Conservation (phyloP, 2,888 invertebrate genomes). For the Nomada hirtipes region DNA sequence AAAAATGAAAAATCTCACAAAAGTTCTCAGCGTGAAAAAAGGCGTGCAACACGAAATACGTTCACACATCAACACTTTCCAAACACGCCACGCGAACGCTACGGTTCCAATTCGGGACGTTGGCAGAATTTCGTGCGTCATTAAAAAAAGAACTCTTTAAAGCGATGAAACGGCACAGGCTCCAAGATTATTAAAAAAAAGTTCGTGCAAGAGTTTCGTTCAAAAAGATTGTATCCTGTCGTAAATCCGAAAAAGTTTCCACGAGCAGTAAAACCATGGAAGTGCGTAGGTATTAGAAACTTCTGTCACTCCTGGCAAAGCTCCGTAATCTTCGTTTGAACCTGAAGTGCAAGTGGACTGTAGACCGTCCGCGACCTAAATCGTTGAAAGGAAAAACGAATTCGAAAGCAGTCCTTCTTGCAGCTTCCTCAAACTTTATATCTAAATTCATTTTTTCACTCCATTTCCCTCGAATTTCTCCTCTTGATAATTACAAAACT, state of each 20-base stretch:
- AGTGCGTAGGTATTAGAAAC: background rate
- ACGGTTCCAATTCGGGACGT: background rate
- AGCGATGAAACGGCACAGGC: constrained; percentile 1
- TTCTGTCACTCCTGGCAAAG: background rate
- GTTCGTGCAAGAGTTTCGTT: background rate
- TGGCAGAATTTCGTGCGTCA: background rate
- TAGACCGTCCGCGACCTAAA: no score
- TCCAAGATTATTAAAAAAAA: background rate
- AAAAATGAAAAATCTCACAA: no score
- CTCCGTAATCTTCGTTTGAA: background rate
- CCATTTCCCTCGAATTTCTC: no score
- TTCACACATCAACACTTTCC: background rate
- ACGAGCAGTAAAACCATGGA: background rate
- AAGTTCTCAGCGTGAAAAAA: no score
- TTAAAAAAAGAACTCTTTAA: background rate
- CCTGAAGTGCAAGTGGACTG: no score
- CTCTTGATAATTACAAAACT: no score
- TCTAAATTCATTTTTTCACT: no score
- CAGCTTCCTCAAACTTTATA: no score
- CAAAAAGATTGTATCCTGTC: background rate
- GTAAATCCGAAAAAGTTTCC: constrained; percentile 15
- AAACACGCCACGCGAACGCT: background rate
- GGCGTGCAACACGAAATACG: no score
- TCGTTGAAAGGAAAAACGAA: background rate
- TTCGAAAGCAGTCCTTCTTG: background rate